These are phyloP conservation scores for Oplegnathus fasciatus DNA, from an alignment of 2,113 vertebrate genomes.

Conservation along the genomic window DNA sequence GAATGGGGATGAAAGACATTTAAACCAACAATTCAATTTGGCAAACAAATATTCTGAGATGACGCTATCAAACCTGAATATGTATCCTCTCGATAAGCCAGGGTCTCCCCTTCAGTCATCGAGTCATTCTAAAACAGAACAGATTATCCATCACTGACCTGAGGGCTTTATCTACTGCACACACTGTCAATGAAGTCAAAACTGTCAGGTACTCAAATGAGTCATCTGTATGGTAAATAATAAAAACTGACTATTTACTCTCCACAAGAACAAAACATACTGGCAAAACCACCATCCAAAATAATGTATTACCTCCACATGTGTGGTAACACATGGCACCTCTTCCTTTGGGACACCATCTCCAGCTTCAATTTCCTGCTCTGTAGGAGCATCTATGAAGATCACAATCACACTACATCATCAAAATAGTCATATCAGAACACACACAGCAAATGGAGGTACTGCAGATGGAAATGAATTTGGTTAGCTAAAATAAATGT, in stretches of 20 bases:
- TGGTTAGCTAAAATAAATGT: background rate
- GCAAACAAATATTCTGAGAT: background rate
- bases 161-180: background rate
- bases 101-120: background rate
- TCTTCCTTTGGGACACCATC: conserved; percentile 9
- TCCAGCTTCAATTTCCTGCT: background rate
- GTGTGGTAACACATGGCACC: background rate
- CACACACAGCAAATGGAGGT: background rate
- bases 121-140: conserved; percentile 50
- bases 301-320: conserved; percentile 26
- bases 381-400: conserved; percentile 18
- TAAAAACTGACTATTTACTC: background rate
- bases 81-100: background rate
- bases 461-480: background rate
- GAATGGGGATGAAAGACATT: no score
- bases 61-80: conserved; percentile 43
- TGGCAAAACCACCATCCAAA: background rate
- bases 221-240: background rate
- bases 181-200: background rate
- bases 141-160: background rate
- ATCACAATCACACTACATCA: background rate
- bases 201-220: background rate
- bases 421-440: background rate
- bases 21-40: background rate
- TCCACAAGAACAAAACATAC: background rate